These are phyloP conservation scores for Colaptes auratus DNA, from an alignment of 2,113 vertebrate genomes.

Conservation along the genomic window DNA sequence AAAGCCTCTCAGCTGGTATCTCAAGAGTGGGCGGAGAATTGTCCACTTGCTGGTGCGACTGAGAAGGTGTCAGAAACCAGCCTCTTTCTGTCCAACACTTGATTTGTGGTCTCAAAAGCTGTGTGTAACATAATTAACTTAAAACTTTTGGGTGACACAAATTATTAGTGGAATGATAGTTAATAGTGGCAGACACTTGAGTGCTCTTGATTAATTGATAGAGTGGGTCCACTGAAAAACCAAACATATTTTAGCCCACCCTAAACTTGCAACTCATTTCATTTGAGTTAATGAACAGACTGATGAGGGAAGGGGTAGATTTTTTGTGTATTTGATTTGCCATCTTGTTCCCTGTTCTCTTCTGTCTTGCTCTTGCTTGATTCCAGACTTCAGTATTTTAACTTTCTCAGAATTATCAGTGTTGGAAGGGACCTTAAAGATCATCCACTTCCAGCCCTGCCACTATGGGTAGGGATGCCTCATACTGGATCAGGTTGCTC, in stretches of 20 bases:
- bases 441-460: too few species aligned
- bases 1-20: background rate
- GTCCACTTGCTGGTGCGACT: background rate
- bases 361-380: background rate
- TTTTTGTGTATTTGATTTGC: background rate
- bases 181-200: background rate
- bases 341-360: background rate
- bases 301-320: background rate
- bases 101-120: background rate
- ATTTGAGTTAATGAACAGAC: background rate
- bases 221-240: background rate
- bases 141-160: background rate
- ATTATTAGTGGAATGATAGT: background rate
- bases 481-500: too few species aligned
- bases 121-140: background rate
- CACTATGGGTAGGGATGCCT: too few species aligned
- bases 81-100: background rate
- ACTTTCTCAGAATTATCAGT: background rate
- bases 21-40: background rate
- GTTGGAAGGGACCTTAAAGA: too few species aligned
- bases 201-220: fast-evolving
- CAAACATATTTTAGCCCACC: background rate
- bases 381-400: background rate
- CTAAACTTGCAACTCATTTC: background rate
- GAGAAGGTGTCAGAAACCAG: background rate